phyloP scores from a whole-genome alignment of 2,113 vertebrate genomes.

The Gopherus evgoodei region DNA sequence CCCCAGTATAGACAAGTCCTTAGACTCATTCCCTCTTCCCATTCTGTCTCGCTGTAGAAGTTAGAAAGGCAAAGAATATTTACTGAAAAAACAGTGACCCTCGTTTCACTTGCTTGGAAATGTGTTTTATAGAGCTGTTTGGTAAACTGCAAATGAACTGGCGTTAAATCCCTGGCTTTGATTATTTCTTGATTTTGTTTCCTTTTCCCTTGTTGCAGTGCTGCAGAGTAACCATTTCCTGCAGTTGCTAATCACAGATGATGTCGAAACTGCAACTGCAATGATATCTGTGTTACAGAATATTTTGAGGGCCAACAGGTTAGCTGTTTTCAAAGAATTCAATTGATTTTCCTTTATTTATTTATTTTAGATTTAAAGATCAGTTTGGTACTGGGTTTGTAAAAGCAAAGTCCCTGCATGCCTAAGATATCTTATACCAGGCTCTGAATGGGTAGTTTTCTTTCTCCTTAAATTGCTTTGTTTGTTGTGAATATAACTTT shows the following conservation, averaged over 20 bases:
- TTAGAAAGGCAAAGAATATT: neutral
- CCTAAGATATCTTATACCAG: accelerated
- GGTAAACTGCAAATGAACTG: neutral
- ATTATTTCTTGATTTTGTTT: slow-evolving; percentile 39
- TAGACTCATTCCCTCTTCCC: neutral
- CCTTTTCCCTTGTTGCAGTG: slow-evolving; percentile 76
- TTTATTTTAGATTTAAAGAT: slow-evolving; percentile 1
- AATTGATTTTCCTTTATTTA: neutral
- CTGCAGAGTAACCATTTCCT: slow-evolving; percentile 88
- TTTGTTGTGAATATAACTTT: neutral
- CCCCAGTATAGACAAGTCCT: neutral
- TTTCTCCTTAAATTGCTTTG: neutral
- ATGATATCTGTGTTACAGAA: slow-evolving; percentile 86
- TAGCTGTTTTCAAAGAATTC: slow-evolving; percentile 39
- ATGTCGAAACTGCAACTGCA: slow-evolving; percentile 79
- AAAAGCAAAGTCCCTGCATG: neutral
- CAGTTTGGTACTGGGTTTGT: neutral
- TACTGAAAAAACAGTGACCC: neutral
- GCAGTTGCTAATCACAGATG: slow-evolving; percentile 87
- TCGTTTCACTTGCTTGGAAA: slow-evolving; percentile 13
- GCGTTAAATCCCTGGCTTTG: neutral
- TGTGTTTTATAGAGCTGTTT: neutral
- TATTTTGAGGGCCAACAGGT: slow-evolving; percentile 87
- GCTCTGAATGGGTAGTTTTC: neutral
- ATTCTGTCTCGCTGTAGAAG: slow-evolving; percentile 8